Percentiles rank a stretch among this genome's conserved stretches.
phyloP scores from a whole-genome alignment of 1,140 invertebrate species.

The Asbolus verrucosus region DNA sequence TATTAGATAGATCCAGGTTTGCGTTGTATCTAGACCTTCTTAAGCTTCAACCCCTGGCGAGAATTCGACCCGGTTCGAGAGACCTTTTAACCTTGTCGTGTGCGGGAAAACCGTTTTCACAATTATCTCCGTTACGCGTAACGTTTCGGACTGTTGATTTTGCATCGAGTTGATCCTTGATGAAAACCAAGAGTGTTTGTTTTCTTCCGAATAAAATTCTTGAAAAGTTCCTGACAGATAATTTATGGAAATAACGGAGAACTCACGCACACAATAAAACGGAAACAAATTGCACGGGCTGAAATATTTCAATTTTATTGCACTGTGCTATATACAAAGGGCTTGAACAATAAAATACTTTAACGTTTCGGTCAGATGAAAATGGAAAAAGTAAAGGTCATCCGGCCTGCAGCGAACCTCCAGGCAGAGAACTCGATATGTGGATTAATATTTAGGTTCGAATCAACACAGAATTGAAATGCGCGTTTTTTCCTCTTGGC shows the following conservation, averaged over 20 bases:
- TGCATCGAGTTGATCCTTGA: too few relatives aligned
- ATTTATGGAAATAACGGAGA: constrained; percentile 40
- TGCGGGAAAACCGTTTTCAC: too few relatives aligned
- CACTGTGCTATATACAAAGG: constrained; percentile 25
- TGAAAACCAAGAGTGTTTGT: too few relatives aligned
- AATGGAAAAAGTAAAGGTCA: constrained; percentile 4
- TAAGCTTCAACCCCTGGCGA: too few relatives aligned
- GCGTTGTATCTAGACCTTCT: too few relatives aligned
- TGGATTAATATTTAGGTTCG: not conserved
- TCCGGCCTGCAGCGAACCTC: not conserved
- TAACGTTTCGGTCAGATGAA: not conserved
- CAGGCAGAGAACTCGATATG: not conserved
- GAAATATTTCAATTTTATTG: constrained; percentile 43
- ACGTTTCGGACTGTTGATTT: too few relatives aligned
- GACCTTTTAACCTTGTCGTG: too few relatives aligned
- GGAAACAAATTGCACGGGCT: constrained; percentile 26
- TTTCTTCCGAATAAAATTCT: constrained; percentile 14
- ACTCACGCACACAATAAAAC: constrained; percentile 39
- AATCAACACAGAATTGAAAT: not conserved
- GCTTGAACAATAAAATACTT: constrained; percentile 8
- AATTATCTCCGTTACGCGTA: too few relatives aligned
- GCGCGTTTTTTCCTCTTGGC: not conserved
- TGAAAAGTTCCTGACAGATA: constrained; percentile 19
- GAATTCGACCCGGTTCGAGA: too few relatives aligned
- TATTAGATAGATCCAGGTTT: too few relatives aligned